These are phyloP conservation scores for Lomographa bimaculata DNA, from an alignment of 2,888 invertebrate genomes.

Conservation along the genomic window DNA sequence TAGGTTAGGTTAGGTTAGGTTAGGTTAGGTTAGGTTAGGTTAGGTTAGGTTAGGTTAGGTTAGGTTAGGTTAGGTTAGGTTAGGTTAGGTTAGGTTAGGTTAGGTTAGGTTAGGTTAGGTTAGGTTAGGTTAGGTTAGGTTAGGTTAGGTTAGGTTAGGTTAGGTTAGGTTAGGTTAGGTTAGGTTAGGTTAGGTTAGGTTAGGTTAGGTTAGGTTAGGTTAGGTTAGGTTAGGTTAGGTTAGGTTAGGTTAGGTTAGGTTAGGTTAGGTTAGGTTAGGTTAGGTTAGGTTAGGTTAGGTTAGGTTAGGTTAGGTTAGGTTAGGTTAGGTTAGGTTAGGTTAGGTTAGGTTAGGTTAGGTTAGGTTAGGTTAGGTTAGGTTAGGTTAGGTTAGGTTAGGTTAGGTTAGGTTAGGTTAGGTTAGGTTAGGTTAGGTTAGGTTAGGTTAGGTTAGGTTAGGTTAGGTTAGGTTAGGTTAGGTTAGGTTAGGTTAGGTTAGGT, in stretches of 20 bases:
- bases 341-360: slow-evolving; percentile 36
- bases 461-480: slow-evolving; percentile 35
- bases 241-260: slow-evolving; percentile 35
- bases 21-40: slow-evolving; percentile 30
- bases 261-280: slow-evolving; percentile 29
- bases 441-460: slow-evolving; percentile 31
- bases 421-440: slow-evolving; percentile 31
- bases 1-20: slow-evolving; percentile 29
- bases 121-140: slow-evolving; percentile 35
- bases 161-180: slow-evolving; percentile 35
- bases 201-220: slow-evolving; percentile 35
- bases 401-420: slow-evolving; percentile 34
- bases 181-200: slow-evolving; percentile 35
- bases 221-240: slow-evolving; percentile 33
- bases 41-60: slow-evolving; percentile 31
- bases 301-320: slow-evolving; percentile 37
- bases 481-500: slow-evolving; percentile 33
- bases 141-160: slow-evolving; percentile 35
- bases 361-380: slow-evolving; percentile 33
- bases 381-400: slow-evolving; percentile 34
- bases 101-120: slow-evolving; percentile 34
- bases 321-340: slow-evolving; percentile 36
- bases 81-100: slow-evolving; percentile 23
- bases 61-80: slow-evolving; percentile 30
- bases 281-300: slow-evolving; percentile 34